Base-by-base conservation (phyloP, 1,140 invertebrate genomes). In the Idris sp. region DNA sequence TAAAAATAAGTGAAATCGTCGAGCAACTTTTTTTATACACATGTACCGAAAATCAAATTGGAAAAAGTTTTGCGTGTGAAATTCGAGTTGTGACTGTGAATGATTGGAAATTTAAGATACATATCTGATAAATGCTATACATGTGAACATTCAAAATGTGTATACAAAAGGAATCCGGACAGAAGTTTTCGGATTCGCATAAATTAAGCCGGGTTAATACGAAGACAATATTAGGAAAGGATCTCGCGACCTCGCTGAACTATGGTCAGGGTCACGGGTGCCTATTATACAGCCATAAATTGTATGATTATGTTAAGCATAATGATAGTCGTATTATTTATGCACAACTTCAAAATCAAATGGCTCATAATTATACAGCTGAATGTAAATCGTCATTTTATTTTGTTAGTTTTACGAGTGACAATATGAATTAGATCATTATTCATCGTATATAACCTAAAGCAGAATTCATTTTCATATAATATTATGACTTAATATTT, bases 41-140 rank as follows among this genome's bases (percentile, higher is more conserved):
- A 25, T 25, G 22, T 25, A 25, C 3, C 8, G 22, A 4, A 25
- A n/a, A n/a, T n/a, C n/a, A n/a, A n/a, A n/a, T n/a, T n/a, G n/a
- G n/a, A n/a, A n/a, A n/a, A n/a, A n/a, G n/a, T n/a, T n/a, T n/a
- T n/a, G 25, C 2, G 40, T 48, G 19, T 25, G 30, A 44, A 22
- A 43, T 11, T 26, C 19, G 7, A 18, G 13, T 22, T 16, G 15
- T 28, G 16, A 15, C 36, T 22, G 10, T 18, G 2, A 36, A 18
- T 7, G 6, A 53, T 54, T 61, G 69, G 59, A 65, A 56, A 53
- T 35, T 26, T 38, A 36, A 59, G 78, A 83, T 82, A 77, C 74
- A 53, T 72, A 82, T 81, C 82, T 83, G 77, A 81, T 80, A 82
- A 83, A n/a, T n/a, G n/a, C n/a, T n/a, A n/a, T n/a, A 83, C 83